These are phyloP conservation scores for Dicrurus megarhynchus DNA, from an alignment of 2,113 vertebrate species.

Conservation along the genomic window DNA sequence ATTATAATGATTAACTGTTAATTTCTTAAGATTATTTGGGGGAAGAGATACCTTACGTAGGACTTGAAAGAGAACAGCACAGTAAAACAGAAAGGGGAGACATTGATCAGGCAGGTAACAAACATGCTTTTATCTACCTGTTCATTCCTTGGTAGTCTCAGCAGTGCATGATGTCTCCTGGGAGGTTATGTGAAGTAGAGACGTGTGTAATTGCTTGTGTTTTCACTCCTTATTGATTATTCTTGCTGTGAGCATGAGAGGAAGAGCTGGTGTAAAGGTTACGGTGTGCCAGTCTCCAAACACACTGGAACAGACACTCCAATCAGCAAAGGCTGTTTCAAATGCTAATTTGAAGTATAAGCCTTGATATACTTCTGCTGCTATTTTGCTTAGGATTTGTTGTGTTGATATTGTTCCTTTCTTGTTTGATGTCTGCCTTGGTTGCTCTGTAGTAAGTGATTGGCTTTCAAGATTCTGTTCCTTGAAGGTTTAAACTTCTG, in stretches of 20 bases:
- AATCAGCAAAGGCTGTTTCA: constrained; percentile 11
- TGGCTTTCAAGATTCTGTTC: background rate
- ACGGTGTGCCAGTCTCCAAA: background rate
- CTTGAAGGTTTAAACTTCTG: background rate
- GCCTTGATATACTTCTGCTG: background rate
- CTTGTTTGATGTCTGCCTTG: background rate
- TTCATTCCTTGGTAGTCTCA: background rate
- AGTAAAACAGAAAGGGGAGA: background rate
- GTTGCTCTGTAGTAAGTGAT: background rate
- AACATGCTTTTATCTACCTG: background rate
- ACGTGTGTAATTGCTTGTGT: background rate
- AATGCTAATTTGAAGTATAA: background rate
- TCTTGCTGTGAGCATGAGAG: background rate
- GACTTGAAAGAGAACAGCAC: background rate
- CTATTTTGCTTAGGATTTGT: background rate
- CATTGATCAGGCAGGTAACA: background rate
- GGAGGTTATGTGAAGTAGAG: background rate
- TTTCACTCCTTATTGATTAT: constrained; percentile 10
- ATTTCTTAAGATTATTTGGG: background rate
- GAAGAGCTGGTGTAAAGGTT: background rate
- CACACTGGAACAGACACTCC: background rate
- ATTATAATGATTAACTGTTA: background rate
- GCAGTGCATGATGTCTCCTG: background rate
- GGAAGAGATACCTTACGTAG: background rate
- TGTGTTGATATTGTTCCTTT: background rate